These are phyloP conservation scores for Heloderma charlesbogerti DNA, from an alignment of 2,113 vertebrate genomes.

Conservation along the genomic window DNA sequence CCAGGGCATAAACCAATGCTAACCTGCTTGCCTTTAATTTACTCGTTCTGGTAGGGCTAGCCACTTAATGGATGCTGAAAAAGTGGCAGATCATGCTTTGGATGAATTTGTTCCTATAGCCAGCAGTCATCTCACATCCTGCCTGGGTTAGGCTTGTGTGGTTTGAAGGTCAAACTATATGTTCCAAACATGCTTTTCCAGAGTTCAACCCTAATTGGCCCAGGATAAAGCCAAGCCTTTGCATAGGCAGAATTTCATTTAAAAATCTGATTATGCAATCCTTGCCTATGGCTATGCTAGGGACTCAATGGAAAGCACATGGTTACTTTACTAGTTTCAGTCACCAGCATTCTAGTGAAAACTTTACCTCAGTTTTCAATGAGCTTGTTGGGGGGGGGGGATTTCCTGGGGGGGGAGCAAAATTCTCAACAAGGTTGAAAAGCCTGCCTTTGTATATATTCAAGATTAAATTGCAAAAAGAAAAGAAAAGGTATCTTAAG, in stretches of 20 bases:
- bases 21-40: slow-evolving; percentile 24
- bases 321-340: not conserved
- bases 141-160: not conserved
- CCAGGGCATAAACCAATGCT: slow-evolving; percentile 12
- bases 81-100: not conserved
- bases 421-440: not conserved
- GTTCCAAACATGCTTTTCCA: not conserved
- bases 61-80: slow-evolving; percentile 26
- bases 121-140: not conserved
- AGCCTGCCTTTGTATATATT: not conserved
- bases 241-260: not conserved
- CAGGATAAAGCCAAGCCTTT: not conserved
- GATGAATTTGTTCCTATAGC: not conserved
- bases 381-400: no score
- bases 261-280: slow-evolving; percentile 6
- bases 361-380: not conserved
- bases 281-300: not conserved
- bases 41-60: not conserved
- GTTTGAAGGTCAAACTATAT: not conserved
- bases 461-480: not conserved
- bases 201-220: not conserved
- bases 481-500: not conserved
- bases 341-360: not conserved
- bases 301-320: not conserved
- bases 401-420: not conserved